These are phyloP conservation scores for Platycheirus rosarum DNA, from an alignment of 2,888 invertebrate species.

Conservation along the genomic window DNA sequence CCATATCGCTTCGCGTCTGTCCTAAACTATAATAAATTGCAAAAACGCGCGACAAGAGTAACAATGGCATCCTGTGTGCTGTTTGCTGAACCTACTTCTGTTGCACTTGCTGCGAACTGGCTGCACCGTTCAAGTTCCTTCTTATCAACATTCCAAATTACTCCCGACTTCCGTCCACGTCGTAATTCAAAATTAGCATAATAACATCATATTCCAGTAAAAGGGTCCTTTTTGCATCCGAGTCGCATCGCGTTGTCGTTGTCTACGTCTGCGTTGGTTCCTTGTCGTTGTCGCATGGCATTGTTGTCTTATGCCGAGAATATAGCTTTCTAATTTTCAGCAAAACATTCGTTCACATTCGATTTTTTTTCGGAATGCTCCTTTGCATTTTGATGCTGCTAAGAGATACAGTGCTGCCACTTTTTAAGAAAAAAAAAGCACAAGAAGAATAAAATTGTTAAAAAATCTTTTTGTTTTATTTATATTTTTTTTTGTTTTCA, in stretches of 20 bases:
- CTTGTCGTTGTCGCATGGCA: neutral
- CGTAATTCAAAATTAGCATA: constrained; percentile 70
- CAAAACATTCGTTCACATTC: constrained; percentile 52
- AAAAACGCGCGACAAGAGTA: constrained; percentile 39
- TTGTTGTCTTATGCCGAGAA: constrained; percentile 24
- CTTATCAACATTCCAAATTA: constrained; percentile 65
- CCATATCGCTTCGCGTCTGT: neutral
- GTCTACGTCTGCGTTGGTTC: neutral
- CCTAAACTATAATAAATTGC: constrained; percentile 52
- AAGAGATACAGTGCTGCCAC: neutral
- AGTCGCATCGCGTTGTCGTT: constrained; percentile 1
- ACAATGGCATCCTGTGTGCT: constrained; percentile 31
- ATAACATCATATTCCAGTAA: constrained; percentile 43
- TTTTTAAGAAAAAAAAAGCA: no score
- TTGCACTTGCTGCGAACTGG: constrained; percentile 48
- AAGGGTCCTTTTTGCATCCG: constrained; percentile 47
- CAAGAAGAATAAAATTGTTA: no score
- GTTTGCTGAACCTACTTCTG: neutral
- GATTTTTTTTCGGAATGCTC: constrained; percentile 17
- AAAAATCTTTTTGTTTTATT: no score
- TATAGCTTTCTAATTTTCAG: constrained; percentile 56
- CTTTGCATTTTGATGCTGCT: constrained; percentile 24
- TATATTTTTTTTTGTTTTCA: no score
- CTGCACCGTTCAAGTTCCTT: constrained; percentile 27
- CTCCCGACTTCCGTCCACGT: constrained; percentile 59